These are phyloP conservation scores for Callosobruchus maculatus DNA, from an alignment of 2,888 invertebrate genomes.

Conservation along the genomic window DNA sequence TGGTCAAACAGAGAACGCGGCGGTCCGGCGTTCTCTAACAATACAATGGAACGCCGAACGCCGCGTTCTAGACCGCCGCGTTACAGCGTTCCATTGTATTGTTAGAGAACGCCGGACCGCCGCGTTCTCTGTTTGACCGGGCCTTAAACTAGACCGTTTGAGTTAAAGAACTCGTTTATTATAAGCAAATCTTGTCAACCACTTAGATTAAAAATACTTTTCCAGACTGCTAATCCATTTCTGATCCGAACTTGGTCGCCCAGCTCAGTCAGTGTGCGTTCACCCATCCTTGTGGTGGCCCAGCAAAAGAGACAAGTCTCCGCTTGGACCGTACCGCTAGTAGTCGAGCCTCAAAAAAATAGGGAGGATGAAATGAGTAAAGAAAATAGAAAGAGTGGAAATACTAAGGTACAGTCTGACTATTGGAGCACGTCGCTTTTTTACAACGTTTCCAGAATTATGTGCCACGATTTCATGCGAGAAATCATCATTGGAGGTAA, in stretches of 20 bases:
- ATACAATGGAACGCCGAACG: no score
- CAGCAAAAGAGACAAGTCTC: slow-evolving; percentile 70
- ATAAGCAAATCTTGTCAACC: no score
- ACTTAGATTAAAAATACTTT: no score
- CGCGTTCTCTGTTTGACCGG: no score
- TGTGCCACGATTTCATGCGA: slow-evolving; percentile 55
- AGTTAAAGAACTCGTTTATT: no score
- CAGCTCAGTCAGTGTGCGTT: slow-evolving; percentile 48
- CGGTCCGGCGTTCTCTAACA: no score
- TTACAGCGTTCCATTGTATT: no score
- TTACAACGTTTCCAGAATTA: slow-evolving; percentile 57
- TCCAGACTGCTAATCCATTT: slow-evolving; percentile 28
- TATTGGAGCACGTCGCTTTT: slow-evolving; percentile 45
- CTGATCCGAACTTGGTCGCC: slow-evolving; percentile 46
- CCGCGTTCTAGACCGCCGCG: no score
- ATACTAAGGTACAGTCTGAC: neutral
- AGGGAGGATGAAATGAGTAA: slow-evolving; percentile 9
- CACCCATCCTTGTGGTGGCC: slow-evolving; percentile 70
- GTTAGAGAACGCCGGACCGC: no score
- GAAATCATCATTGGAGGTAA: slow-evolving; percentile 25
- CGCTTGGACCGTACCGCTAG: slow-evolving; percentile 75
- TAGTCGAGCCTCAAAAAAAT: slow-evolving; percentile 49
- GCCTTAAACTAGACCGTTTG: no score
- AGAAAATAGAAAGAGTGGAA: neutral
- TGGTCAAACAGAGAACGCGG: no score